Evolutionary conservation across 2,888 invertebrate species (phyloP).

Genomic region (Liposcelis brunnea): DNA sequence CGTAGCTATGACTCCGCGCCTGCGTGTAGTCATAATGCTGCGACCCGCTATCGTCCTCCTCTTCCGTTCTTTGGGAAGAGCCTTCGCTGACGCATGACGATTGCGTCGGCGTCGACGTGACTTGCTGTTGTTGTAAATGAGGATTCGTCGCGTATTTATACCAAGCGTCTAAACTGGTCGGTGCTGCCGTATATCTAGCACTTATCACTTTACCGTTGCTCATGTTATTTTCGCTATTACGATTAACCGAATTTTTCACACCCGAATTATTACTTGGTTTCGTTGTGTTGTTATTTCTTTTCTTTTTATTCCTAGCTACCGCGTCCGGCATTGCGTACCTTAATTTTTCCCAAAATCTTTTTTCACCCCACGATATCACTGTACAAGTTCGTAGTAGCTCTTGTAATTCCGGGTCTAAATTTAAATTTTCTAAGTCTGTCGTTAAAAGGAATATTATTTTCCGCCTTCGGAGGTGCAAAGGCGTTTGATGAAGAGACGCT

Average conservation of each 20-base stretch:
- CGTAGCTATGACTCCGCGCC: constrained; percentile 48
- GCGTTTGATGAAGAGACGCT: constrained; percentile 42
- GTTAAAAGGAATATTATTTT: constrained; percentile 38
- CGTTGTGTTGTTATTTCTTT: constrained; percentile 10
- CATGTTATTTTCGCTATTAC: background rate
- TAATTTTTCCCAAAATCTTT: constrained; percentile 72
- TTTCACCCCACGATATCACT: constrained; percentile 55
- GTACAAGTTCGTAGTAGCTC: constrained; percentile 52
- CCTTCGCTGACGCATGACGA: constrained; percentile 21
- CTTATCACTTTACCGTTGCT: constrained; percentile 24
- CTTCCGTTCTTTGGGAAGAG: constrained; percentile 31
- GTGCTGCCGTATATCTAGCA: constrained; percentile 52
- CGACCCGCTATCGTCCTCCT: constrained; percentile 39
- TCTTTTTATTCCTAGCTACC: constrained; percentile 23
- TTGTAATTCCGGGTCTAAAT: constrained; percentile 59
- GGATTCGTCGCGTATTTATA: constrained; percentile 29
- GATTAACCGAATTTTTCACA: constrained; percentile 2
- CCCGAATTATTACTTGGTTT: too few relatives aligned
- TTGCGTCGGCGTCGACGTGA: constrained; percentile 19
- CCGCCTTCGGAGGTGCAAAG: constrained; percentile 35
- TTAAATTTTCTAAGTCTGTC: constrained; percentile 48
- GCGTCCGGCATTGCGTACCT: constrained; percentile 61
- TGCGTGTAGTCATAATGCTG: constrained; percentile 43
- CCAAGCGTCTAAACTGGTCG: constrained; percentile 43
- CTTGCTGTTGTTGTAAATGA: constrained; percentile 10